phyloP scores from a whole-genome alignment of 2,113 vertebrate species.

The Aegithalos caudatus region DNA sequence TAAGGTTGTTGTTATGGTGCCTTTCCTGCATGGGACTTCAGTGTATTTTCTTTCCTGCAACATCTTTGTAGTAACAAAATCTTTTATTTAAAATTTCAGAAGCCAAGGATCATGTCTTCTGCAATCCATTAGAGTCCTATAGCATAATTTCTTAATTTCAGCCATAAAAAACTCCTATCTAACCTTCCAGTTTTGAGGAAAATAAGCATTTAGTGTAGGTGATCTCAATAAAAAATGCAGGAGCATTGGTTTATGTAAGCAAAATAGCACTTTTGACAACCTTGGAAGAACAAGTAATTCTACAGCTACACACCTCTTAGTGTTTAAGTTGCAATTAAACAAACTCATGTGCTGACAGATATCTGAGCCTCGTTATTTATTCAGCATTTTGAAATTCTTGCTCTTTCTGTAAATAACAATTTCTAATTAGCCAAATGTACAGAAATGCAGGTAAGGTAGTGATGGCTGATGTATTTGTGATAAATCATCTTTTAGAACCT shows the following conservation, averaged over 20 bases:
- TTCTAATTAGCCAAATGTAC: not conserved
- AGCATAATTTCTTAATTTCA: not conserved
- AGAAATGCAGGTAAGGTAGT: not conserved
- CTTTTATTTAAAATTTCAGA: not conserved
- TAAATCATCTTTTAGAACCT: not conserved
- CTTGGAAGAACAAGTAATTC: not conserved
- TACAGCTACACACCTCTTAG: not conserved
- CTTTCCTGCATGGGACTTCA: not conserved
- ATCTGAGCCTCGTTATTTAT: not conserved
- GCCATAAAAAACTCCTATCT: not conserved
- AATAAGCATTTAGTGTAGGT: not conserved
- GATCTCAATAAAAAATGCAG: not conserved
- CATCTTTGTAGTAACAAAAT: not conserved
- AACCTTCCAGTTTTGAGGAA: not conserved
- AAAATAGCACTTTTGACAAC: not conserved
- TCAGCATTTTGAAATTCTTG: not conserved
- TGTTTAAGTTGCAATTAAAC: not conserved
- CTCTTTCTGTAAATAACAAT: not conserved
- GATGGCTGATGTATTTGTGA: not conserved
- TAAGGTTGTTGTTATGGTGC: not conserved
- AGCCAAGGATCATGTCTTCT: not conserved
- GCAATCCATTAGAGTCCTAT: not conserved
- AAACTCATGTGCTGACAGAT: not conserved
- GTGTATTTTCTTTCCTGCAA: not conserved
- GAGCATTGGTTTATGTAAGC: not conserved